phyloP scores from a whole-genome alignment of 2,797 vertebrate species.

The Antennarius maculatus region DNA sequence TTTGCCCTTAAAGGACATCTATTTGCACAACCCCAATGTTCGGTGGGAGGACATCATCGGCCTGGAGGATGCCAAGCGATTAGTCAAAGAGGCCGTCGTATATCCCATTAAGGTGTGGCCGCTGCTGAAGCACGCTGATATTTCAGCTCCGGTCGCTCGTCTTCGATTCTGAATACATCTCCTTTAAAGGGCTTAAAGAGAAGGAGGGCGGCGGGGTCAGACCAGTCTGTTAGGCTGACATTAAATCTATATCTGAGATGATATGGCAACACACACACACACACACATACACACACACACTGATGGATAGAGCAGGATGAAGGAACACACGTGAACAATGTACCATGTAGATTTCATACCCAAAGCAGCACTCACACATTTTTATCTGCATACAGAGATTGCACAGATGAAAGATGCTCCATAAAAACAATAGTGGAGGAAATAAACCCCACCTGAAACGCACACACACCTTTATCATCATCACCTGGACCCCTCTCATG shows the following conservation, averaged over 20 bases:
- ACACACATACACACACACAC: conserved; percentile 2
- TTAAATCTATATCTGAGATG: conserved; percentile 82
- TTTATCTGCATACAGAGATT: conserved; percentile 22
- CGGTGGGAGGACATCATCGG: conserved; percentile 95
- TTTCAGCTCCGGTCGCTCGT: conserved; percentile 70
- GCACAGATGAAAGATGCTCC: conserved; percentile 12
- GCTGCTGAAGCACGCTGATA: conserved; percentile 69
- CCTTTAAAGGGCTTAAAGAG: conserved; percentile 75
- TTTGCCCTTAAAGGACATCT: conserved; percentile 90
- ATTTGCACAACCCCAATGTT: conserved; percentile 93
- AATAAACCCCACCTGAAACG: neutral
- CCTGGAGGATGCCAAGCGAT: conserved; percentile 92
- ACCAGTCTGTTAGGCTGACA: conserved; percentile 77
- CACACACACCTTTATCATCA: conserved; percentile 52
- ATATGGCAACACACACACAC: conserved; percentile 42
- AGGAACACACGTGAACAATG: conserved; percentile 12
- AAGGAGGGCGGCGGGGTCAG: conserved; percentile 57
- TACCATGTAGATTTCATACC: conserved; percentile 25
- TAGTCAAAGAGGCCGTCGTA: conserved; percentile 97
- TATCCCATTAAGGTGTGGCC: conserved; percentile 84
- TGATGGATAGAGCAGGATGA: conserved; percentile 34
- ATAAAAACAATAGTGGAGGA: conserved; percentile 1
- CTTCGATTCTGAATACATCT: conserved; percentile 84
- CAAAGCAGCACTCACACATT: neutral
- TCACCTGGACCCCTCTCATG: conserved; percentile 46